Evolutionary conservation across 2,888 invertebrate genomes (phyloP).

Genomic region (Brachypterus glaber): DNA sequence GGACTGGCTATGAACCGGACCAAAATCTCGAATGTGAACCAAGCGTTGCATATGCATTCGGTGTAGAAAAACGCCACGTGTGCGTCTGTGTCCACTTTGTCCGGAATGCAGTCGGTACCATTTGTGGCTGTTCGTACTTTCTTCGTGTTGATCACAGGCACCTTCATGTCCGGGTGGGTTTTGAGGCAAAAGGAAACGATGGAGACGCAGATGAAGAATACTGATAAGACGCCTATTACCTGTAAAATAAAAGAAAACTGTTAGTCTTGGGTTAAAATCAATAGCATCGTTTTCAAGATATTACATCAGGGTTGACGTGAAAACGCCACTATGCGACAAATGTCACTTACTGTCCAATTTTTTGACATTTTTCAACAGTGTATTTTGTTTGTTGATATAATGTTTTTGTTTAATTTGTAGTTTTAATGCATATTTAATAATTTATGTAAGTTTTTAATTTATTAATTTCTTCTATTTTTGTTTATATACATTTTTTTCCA

Average conservation of each 20-base stretch:
- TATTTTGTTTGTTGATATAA: too few species aligned
- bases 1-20: constrained; percentile 78
- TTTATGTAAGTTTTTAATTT: too few species aligned
- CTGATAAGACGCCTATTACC: constrained; percentile 96
- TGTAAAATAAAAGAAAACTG: constrained; percentile 48
- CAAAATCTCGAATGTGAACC: constrained; percentile 97
- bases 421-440: too few species aligned
- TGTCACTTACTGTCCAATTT: too few species aligned
- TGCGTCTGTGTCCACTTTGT: constrained; percentile 88
- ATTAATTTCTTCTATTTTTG: too few species aligned
- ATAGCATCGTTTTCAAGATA: too few species aligned
- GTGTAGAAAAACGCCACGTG: constrained; percentile 97
- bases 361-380: too few species aligned
- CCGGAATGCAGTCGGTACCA: constrained; percentile 71
- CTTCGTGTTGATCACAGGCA: constrained; percentile 76
- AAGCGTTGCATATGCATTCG: constrained; percentile 96
- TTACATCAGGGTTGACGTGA: too few species aligned
- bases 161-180: constrained; percentile 97
- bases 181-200: constrained; percentile 99
- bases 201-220: constrained; percentile 99
- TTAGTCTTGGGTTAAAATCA: too few species aligned
- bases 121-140: constrained; percentile 68
- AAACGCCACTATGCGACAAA: too few species aligned
- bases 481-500: too few species aligned
- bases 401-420: too few species aligned